Evolutionary conservation across 1,140 invertebrate genomes (phyloP), one percentile per base, ranked within the genome.

Genomic region (Meloidogyne exigua): DNA sequence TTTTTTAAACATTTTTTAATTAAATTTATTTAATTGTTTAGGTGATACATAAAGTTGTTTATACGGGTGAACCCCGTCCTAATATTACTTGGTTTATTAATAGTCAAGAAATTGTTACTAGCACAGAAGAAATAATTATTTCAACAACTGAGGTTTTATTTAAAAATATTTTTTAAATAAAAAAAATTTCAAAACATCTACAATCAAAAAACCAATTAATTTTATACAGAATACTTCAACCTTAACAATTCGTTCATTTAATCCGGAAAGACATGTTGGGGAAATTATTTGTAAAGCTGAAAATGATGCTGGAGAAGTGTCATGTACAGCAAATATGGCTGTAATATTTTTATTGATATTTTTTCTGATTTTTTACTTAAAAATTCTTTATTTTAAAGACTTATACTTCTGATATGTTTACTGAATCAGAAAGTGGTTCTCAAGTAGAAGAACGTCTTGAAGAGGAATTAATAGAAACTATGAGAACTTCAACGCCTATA

Each of bases 21-120:
- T 25, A 57, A 10, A 12, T 32, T 65, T 64, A 18, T 13, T 13
- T 13, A 73, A 32, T 28, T 64, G 23, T 36, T 5, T 21, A 91
- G 66, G 90, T 92, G 11, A 88, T 89, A 5, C 87, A 88, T 72
- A 86, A 88, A 9, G 91, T 92, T 28, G 90, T 88, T 36, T 88
- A 85, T 73, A 88, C 83, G 44, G 85, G 85, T 13, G 82, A 85
- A 49, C 88, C 86, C 12, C 80, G 76, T 12, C 87, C 87, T 12
- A 68, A 63, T 7, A 75, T 88, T 18, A 82, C 81, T 3, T 88
- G 87, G 87, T 88, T 81, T 76, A 86, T 88, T 39, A 86, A 88
- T 68, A 85, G 84, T 23, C 78, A 85, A 18, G 81, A 88, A 71
- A 85, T 89, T 25, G 74, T 83, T 32, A 84, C 84, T 11, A 75